A percentile compares a stretch with the other conserved stretches of the same genome.
Conservation (phyloP, 2,888 invertebrate genomes). For the Drosophila longiperda region DNA sequence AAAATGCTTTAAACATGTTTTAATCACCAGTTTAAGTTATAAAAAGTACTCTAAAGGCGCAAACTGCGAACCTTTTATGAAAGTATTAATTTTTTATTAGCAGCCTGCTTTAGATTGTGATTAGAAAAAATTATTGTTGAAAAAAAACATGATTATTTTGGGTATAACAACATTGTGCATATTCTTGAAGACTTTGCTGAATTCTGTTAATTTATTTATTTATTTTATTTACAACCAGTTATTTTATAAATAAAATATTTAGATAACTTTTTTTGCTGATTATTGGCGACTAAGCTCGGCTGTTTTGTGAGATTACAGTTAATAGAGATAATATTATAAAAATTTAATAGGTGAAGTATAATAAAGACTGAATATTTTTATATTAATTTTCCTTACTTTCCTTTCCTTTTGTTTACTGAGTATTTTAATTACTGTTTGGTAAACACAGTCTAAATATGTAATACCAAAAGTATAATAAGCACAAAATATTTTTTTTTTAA, state of each 20-base stretch:
- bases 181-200: too few species aligned
- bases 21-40: not conserved
- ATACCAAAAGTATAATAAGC: not conserved
- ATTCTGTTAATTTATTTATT: not conserved
- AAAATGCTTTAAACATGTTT: not conserved
- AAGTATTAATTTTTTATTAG: not conserved
- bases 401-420: too few species aligned
- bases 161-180: not conserved
- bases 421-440: too few species aligned
- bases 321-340: too few species aligned
- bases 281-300: too few species aligned
- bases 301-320: too few species aligned
- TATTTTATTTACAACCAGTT: not conserved
- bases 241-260: not conserved
- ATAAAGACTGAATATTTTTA: too few species aligned
- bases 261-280: not conserved
- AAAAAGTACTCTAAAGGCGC: not conserved
- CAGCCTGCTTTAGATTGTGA: not conserved
- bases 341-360: too few species aligned
- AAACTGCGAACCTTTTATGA: not conserved
- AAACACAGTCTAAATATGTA: not conserved
- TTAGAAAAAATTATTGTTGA: not conserved
- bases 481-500: not conserved
- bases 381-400: too few species aligned
- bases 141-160: not conserved